A percentile compares a stretch with the other conserved stretches of the same genome.
phyloP scores from a whole-genome alignment of 2,113 vertebrate species.

The Cromileptes altivelis region DNA sequence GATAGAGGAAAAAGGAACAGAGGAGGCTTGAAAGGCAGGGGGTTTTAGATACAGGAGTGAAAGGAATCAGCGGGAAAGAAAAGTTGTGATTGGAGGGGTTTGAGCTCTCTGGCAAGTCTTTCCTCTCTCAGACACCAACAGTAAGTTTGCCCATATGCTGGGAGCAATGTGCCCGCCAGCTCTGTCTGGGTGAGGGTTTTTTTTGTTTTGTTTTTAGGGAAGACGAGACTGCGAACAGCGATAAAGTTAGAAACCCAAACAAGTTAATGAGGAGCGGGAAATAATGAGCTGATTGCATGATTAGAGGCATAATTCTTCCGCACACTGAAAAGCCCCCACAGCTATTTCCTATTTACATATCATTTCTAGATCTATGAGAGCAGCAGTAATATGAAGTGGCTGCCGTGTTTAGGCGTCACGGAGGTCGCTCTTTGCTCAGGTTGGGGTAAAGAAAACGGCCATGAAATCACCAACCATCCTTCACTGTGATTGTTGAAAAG shows the following conservation, averaged over 20 bases:
- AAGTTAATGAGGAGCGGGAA: slow-evolving; percentile 72
- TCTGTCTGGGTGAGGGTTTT: slow-evolving; percentile 32
- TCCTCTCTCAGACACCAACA: slow-evolving; percentile 32
- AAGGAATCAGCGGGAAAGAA: neutral
- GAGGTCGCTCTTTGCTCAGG: slow-evolving; percentile 32
- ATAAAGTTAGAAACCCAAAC: slow-evolving; percentile 72
- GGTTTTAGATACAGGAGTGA: neutral
- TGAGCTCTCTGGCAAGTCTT: slow-evolving; percentile 31
- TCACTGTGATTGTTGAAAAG: slow-evolving; percentile 55
- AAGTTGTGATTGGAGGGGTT: neutral
- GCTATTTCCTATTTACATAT: slow-evolving; percentile 48
- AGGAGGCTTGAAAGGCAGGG: no score
- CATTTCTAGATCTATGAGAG: slow-evolving; percentile 17
- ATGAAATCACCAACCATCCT: slow-evolving; percentile 40
- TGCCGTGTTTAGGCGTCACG: neutral
- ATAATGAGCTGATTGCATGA: slow-evolving; percentile 69
- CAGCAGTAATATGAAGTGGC: slow-evolving; percentile 23
- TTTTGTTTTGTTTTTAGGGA: slow-evolving; percentile 38
- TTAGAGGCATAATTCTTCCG: slow-evolving; percentile 44
- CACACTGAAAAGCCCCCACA: slow-evolving; percentile 5
- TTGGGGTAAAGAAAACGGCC: slow-evolving; percentile 42
- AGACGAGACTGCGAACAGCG: slow-evolving; percentile 26
- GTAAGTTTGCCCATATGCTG: slow-evolving; percentile 39
- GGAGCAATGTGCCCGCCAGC: slow-evolving; percentile 37
- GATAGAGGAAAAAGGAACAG: neutral